phyloP scores from a whole-genome alignment of 2,888 invertebrate genomes.

The Ellobium chinense region DNA sequence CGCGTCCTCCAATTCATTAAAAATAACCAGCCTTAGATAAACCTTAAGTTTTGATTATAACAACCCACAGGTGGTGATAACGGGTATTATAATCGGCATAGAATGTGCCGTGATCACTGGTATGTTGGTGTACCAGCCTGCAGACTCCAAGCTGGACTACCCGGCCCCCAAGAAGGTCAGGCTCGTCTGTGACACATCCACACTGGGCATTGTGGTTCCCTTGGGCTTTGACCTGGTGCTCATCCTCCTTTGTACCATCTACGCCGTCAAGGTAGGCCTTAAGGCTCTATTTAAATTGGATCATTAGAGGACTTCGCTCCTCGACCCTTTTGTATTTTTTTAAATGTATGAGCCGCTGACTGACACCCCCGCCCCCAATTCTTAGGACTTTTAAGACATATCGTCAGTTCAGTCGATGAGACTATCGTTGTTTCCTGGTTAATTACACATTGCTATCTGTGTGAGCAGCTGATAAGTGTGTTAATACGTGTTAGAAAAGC shows the following conservation, averaged over 20 bases:
- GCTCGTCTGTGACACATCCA: conserved; percentile 84
- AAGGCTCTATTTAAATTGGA: not conserved
- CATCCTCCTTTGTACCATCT: conserved; percentile 92
- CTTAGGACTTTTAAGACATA: no score
- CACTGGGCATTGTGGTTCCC: conserved; percentile 86
- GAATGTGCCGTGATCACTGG: conserved; percentile 87
- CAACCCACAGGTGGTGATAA: conserved; percentile 85
- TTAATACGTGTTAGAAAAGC: no score
- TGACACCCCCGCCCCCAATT: no score
- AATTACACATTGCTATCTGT: no score
- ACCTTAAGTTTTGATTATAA: no score
- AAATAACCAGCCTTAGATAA: no score
- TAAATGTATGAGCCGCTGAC: no score
- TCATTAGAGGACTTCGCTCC: not conserved
- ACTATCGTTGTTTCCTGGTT: no score
- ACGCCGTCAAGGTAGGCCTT: conserved; percentile 83
- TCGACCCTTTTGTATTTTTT: no score
- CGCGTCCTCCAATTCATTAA: no score
- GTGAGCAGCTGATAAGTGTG: no score
- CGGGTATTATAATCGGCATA: conserved; percentile 90
- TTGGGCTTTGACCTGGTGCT: conserved; percentile 86
- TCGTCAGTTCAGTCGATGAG: no score
- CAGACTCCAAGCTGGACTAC: conserved; percentile 81
- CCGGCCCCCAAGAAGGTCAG: conserved; percentile 81
- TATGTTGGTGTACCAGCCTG: conserved; percentile 83